phyloP scores from a whole-genome alignment of 2,888 invertebrate species.

The Nineta flava region DNA sequence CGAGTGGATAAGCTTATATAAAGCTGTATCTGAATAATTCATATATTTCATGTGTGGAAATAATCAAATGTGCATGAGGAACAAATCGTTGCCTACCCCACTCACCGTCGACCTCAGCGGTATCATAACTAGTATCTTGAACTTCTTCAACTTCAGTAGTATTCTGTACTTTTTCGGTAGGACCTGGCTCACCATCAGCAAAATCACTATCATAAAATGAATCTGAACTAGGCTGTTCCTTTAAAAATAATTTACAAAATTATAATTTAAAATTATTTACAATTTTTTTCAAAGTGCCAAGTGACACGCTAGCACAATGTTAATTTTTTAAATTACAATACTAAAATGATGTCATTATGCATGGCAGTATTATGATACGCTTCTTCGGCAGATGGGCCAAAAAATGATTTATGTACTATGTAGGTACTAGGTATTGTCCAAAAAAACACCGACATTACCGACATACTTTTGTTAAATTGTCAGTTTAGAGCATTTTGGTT shows the following conservation, averaged over 20 bases:
- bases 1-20: too few relatives aligned
- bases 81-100: conserved; percentile 31
- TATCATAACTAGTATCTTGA: conserved; percentile 37
- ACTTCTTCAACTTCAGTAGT: conserved; percentile 29
- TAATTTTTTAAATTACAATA: too few relatives aligned
- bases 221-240: conserved; percentile 78
- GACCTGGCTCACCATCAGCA: conserved; percentile 45
- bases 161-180: conserved; percentile 17
- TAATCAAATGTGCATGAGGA: conserved; percentile 3
- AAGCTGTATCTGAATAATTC: too few relatives aligned
- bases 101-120: conserved; percentile 50
- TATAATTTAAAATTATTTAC: background rate
- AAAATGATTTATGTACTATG: too few relatives aligned
- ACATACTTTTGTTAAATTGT: too few relatives aligned
- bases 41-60: background rate
- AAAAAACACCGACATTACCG: too few relatives aligned
- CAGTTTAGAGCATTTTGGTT: too few relatives aligned
- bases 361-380: too few relatives aligned
- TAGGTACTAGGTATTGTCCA: too few relatives aligned
- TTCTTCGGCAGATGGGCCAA: too few relatives aligned
- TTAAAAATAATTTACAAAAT: conserved; percentile 12
- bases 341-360: too few relatives aligned
- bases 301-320: background rate
- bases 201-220: conserved; percentile 83
- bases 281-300: background rate